These are phyloP conservation scores for Plestiodon gilberti DNA, from an alignment of 2,113 vertebrate genomes.

Conservation along the genomic window DNA sequence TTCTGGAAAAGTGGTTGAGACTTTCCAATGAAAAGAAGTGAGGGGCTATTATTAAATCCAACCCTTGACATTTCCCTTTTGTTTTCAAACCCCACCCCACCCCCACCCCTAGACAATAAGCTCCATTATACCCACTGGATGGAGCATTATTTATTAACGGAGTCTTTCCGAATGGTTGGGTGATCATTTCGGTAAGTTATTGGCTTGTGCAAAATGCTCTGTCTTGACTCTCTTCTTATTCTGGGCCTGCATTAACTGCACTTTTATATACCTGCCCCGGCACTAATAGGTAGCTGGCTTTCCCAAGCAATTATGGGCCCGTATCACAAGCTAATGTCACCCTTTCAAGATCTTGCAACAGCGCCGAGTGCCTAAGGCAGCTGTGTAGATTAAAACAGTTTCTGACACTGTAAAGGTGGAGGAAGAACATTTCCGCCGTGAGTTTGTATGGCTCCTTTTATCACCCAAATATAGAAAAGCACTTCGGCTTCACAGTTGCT, in stretches of 20 bases:
- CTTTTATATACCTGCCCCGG: background rate
- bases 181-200: background rate
- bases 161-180: background rate
- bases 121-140: background rate
- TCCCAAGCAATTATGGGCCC: background rate
- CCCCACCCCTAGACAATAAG: background rate
- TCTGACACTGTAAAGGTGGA: constrained; percentile 44
- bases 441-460: constrained; percentile 16
- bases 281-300: background rate
- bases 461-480: constrained; percentile 12
- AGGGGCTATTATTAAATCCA: background rate
- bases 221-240: constrained; percentile 2
- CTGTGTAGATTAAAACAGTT: constrained; percentile 47
- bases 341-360: constrained; percentile 43
- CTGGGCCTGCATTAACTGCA: background rate
- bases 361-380: constrained; percentile 36
- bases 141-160: constrained; percentile 26
- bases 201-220: background rate
- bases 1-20: background rate
- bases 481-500: constrained; percentile 4
- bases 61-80: too few relatives aligned
- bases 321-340: constrained; percentile 30
- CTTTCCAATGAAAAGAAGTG: background rate
- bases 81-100: too few relatives aligned
- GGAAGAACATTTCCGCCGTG: constrained; percentile 4